Conservation (phyloP, 2,888 invertebrate species). For the Cremastinae sp. region DNA sequence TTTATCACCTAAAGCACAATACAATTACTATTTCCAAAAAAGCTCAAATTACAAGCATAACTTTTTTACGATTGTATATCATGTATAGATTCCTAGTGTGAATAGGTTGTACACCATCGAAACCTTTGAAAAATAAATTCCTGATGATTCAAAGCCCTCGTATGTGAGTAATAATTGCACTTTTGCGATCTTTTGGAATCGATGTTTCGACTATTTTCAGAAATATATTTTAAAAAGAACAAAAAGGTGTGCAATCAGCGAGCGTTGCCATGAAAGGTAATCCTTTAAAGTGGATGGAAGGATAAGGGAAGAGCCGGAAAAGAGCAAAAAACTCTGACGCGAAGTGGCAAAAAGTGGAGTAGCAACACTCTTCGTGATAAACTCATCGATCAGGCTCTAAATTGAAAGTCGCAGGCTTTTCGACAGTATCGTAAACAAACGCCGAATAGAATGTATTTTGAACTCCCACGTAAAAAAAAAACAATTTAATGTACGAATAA, state of each 20-base stretch:
- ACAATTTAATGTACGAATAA: too few relatives aligned
- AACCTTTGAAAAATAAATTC: too few relatives aligned
- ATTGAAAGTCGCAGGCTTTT: slow-evolving; percentile 22
- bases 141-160: too few relatives aligned
- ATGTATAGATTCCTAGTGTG: too few relatives aligned
- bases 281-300: slow-evolving; percentile 1
- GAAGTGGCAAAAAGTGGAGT: background rate
- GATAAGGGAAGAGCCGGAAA: background rate
- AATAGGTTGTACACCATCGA: too few relatives aligned
- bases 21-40: too few relatives aligned
- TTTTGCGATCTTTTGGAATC: too few relatives aligned
- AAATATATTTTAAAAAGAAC: background rate
- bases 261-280: background rate
- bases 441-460: background rate
- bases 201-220: too few relatives aligned
- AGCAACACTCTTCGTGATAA: background rate
- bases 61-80: too few relatives aligned
- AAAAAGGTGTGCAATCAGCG: background rate
- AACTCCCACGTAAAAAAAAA: background rate
- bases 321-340: background rate
- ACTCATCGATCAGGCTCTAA: slow-evolving; percentile 22
- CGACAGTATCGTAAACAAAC: slow-evolving; percentile 3
- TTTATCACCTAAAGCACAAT: too few relatives aligned
- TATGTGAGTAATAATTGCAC: too few relatives aligned
- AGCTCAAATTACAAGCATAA: too few relatives aligned